Conservation (phyloP, 2,113 vertebrate species). For the Camelus bactrianus region DNA sequence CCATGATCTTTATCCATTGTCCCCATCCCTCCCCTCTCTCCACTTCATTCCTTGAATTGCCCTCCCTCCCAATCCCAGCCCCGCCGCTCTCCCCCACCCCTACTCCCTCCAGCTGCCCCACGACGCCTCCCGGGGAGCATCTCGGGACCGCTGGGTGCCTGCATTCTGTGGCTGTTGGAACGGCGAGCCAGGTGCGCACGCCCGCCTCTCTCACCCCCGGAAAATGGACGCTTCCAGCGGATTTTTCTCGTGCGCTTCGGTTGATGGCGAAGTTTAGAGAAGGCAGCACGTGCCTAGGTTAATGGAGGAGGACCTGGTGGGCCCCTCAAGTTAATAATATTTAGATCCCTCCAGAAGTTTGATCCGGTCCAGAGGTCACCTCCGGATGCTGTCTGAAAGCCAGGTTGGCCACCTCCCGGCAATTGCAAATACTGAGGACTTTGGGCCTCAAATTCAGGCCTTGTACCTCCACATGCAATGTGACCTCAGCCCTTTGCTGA, state of each 20-base stretch:
- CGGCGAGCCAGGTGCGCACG: rapidly evolving
- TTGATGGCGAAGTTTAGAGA: background rate
- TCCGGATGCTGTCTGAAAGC: background rate
- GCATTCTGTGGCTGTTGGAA: rapidly evolving
- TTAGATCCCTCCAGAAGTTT: background rate
- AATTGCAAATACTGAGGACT: background rate
- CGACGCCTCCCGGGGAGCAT: rapidly evolving
- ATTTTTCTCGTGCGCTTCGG: background rate
- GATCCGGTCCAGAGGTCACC: background rate
- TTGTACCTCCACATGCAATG: rapidly evolving
- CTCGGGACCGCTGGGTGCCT: rapidly evolving
- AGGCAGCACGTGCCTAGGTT: rapidly evolving
- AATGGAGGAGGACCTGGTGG: background rate
- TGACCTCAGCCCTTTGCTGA: background rate
- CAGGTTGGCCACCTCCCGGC: rapidly evolving
- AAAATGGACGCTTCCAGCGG: rapidly evolving
- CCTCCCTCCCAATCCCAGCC: no score
- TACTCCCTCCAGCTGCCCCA: background rate
- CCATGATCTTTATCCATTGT: background rate
- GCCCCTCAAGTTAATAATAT: background rate
- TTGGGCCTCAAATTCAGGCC: background rate
- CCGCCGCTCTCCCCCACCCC: rapidly evolving
- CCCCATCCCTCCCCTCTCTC: background rate
- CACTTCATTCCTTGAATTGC: background rate
- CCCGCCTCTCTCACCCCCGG: rapidly evolving